These are phyloP conservation scores for Ypsolopha scabrella DNA, from an alignment of 2,888 invertebrate genomes.

Conservation along the genomic window DNA sequence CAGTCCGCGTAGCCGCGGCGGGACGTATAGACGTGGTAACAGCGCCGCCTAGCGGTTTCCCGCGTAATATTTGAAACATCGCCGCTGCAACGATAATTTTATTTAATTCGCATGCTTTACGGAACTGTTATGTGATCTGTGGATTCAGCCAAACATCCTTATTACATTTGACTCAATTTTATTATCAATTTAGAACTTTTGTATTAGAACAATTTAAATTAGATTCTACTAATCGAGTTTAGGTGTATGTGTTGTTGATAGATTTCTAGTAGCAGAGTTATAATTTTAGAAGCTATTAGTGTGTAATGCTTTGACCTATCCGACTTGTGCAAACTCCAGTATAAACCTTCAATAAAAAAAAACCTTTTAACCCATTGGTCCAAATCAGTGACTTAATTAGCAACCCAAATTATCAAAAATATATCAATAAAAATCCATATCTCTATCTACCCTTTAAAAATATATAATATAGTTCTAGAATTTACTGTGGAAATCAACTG, in stretches of 20 bases:
- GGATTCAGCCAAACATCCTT: background rate
- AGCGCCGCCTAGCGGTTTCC: conserved; percentile 21
- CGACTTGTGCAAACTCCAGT: background rate
- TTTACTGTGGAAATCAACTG: too few species aligned
- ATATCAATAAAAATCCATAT: conserved; percentile 20
- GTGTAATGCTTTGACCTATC: background rate
- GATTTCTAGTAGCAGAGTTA: conserved; percentile 27
- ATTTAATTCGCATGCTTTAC: conserved; percentile 24
- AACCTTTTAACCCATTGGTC: conserved; percentile 31
- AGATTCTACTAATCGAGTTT: conserved; percentile 6
- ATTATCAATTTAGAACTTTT: too few species aligned
- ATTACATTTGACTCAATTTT: background rate
- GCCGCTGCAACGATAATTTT: conserved; percentile 5
- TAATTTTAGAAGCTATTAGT: conserved; percentile 22
- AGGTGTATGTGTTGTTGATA: conserved; percentile 36
- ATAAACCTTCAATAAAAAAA: background rate
- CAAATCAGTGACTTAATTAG: conserved; percentile 52
- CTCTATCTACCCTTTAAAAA: conserved; percentile 9
- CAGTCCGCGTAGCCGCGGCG: conserved; percentile 61
- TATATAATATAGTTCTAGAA: too few species aligned
- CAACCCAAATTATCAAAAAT: conserved; percentile 37
- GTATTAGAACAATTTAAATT: background rate
- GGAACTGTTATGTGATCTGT: background rate
- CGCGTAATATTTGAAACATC: conserved; percentile 15
- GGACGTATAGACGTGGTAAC: conserved; percentile 36